Evolutionary conservation across 2,888 invertebrate species (phyloP).

Genomic region (Abrostola tripartita): DNA sequence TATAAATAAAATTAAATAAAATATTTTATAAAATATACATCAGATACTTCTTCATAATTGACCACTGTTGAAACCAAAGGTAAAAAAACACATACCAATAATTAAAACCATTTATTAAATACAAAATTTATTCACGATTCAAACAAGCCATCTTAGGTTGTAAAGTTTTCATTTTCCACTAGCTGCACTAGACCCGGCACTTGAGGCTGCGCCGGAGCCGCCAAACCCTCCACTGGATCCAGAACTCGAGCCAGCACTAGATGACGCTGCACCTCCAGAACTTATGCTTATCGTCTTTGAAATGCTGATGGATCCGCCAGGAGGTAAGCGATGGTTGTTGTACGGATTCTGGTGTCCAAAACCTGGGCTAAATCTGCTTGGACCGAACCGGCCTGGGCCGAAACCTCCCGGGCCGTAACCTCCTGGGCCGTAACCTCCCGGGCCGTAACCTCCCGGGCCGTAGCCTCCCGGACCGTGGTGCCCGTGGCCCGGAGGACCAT

Average conservation of each 20-base stretch:
- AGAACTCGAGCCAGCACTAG: conserved; percentile 29
- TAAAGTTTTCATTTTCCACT: conserved; percentile 26
- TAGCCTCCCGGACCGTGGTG: too few relatives aligned
- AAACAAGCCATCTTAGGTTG: neutral
- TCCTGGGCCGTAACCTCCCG: neutral
- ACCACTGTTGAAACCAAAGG: too few relatives aligned
- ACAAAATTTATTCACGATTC: neutral
- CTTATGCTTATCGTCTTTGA: conserved; percentile 71
- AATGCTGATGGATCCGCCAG: conserved; percentile 60
- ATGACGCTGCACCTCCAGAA: conserved; percentile 48
- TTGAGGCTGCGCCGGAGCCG: conserved; percentile 1
- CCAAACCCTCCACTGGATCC: neutral
- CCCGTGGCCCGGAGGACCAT: too few relatives aligned
- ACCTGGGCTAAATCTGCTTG: conserved; percentile 3
- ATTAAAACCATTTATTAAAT: conserved; percentile 8
- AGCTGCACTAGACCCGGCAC: conserved; percentile 23
- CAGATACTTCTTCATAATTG: too few relatives aligned
- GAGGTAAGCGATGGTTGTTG: conserved; percentile 27
- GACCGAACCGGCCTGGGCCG: conserved; percentile 9
- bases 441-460: too few relatives aligned
- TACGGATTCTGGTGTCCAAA: conserved; percentile 15
- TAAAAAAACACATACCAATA: neutral
- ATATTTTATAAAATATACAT: too few relatives aligned
- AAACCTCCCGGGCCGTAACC: conserved; percentile 4
- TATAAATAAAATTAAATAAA: too few relatives aligned